These are phyloP conservation scores for Caretta caretta DNA, from an alignment of 2,113 vertebrate genomes.

Conservation along the genomic window DNA sequence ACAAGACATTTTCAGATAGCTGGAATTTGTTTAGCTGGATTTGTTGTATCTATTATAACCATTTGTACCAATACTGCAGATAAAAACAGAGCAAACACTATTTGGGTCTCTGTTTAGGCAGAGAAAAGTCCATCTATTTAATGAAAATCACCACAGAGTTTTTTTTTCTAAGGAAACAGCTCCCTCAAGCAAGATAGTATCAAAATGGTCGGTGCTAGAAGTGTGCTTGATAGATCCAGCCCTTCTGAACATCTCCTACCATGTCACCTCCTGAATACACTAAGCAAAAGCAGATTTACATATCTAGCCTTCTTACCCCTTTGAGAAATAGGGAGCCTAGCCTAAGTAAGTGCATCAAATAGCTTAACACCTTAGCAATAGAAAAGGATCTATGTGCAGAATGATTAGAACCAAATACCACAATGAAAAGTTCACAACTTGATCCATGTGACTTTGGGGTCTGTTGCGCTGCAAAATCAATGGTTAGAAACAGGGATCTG, in stretches of 20 bases:
- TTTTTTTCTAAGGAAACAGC: not conserved
- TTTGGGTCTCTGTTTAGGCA: not conserved
- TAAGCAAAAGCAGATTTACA: not conserved
- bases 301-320: not conserved
- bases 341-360: not conserved
- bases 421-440: rapidly evolving
- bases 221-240: not conserved
- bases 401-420: rapidly evolving
- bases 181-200: not conserved
- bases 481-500: not conserved
- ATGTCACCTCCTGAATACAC: not conserved
- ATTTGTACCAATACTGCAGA: not conserved
- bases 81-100: not conserved
- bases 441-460: rapidly evolving
- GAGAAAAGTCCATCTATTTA: not conserved
- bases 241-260: not conserved
- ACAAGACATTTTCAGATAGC: not conserved
- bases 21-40: not conserved
- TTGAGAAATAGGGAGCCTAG: not conserved
- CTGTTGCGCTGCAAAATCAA: rapidly evolving
- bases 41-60: not conserved
- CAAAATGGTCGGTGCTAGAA: not conserved
- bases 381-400: rapidly evolving
- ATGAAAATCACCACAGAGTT: not conserved
- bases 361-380: rapidly evolving